Percentiles rank a stretch among this genome's conserved stretches.
phyloP scores from a whole-genome alignment of 2,888 invertebrate genomes.

The Trissolcus brochymenae region DNA sequence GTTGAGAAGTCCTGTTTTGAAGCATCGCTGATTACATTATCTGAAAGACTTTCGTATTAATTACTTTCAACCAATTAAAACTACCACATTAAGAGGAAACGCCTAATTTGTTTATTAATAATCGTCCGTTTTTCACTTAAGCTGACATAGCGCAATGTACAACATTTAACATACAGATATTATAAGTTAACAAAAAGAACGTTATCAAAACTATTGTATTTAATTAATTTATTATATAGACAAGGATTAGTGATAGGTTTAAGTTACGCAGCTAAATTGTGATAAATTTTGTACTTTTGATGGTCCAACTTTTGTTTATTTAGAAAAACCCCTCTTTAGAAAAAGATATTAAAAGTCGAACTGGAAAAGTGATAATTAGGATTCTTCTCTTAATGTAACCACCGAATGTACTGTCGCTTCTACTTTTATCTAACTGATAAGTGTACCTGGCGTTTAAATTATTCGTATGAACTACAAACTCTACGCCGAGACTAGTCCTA shows the following conservation, averaged over 20 bases:
- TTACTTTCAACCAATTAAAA: constrained; percentile 23
- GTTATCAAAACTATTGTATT: constrained; percentile 42
- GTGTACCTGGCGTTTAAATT: constrained; percentile 25
- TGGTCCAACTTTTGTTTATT: neutral
- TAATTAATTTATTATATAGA: constrained; percentile 52
- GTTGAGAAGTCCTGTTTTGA: constrained; percentile 4
- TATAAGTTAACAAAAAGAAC: constrained; percentile 18
- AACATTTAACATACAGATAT: constrained; percentile 19
- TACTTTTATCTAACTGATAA: constrained; percentile 17
- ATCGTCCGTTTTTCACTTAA: constrained; percentile 20
- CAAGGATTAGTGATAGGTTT: constrained; percentile 29
- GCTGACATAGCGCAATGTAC: constrained; percentile 46
- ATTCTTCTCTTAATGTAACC: constrained; percentile 26
- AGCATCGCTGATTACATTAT: too few species aligned
- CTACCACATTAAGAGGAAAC: constrained; percentile 37
- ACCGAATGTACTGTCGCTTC: constrained; percentile 17
- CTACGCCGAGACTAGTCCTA: constrained; percentile 60
- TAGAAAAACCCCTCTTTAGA: too few species aligned
- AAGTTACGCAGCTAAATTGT: constrained; percentile 17
- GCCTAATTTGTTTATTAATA: constrained; percentile 24
- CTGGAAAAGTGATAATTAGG: constrained; percentile 12
- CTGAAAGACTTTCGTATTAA: neutral
- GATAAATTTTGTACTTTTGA: constrained; percentile 7
- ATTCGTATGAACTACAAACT: neutral
- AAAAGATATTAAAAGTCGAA: too few species aligned